Conservation (phyloP, 2,888 invertebrate genomes). For the Cheilosia soror region DNA sequence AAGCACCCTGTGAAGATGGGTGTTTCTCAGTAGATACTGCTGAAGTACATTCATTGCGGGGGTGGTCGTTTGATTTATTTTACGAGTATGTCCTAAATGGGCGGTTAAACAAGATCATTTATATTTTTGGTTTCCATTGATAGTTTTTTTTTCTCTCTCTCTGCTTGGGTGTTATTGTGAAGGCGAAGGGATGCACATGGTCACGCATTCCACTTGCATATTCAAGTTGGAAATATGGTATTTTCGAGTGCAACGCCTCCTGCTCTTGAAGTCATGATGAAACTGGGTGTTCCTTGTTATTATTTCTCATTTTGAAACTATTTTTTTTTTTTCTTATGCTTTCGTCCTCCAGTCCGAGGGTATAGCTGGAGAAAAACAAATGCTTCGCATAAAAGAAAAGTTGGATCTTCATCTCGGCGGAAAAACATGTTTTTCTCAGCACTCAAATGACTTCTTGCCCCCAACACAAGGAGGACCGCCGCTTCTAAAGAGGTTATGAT, state of each 20-base stretch:
- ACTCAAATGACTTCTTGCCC: constrained; percentile 45
- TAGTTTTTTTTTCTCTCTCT: constrained; percentile 30
- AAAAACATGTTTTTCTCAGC: constrained; percentile 54
- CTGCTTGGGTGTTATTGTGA: neutral
- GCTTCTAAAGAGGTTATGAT: constrained; percentile 7
- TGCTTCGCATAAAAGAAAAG: constrained; percentile 43
- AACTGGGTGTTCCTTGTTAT: constrained; percentile 69
- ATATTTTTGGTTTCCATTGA: constrained; percentile 65
- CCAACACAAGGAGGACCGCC: neutral
- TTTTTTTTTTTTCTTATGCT: neutral
- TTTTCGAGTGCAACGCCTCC: constrained; percentile 65
- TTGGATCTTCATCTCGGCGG: constrained; percentile 32
- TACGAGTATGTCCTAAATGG: constrained; percentile 70
- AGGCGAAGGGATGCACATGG: neutral
- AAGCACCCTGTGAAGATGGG: constrained; percentile 50
- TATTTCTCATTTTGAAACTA: constrained; percentile 56
- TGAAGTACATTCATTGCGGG: constrained; percentile 57
- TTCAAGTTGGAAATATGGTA: constrained; percentile 44
- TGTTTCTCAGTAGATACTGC: constrained; percentile 49
- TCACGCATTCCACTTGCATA: constrained; percentile 22
- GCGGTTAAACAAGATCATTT: constrained; percentile 75
- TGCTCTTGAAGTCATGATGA: constrained; percentile 55
- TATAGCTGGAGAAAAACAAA: constrained; percentile 29
- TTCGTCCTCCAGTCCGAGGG: neutral
- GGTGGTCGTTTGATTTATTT: constrained; percentile 73